A percentile compares a stretch with the other conserved stretches of the same genome.
Evolutionary conservation across 2,113 vertebrate genomes (phyloP).

Genomic region (Mormyrus iriodes): DNA sequence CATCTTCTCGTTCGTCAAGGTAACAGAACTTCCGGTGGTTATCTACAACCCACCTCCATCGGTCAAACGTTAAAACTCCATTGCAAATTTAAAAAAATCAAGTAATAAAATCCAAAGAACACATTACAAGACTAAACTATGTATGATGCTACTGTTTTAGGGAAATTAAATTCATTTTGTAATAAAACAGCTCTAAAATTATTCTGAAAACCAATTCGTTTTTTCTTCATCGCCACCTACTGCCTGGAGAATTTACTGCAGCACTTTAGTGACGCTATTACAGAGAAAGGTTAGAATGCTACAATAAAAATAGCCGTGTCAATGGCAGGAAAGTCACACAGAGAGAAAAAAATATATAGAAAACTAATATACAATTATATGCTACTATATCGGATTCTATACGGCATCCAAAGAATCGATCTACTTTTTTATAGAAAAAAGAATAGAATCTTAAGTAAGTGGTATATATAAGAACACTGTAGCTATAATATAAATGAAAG

Average conservation of each 20-base stretch:
- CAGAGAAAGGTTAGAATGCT: not conserved
- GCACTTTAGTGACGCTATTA: not conserved
- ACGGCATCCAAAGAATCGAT: not conserved
- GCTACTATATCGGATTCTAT: not conserved
- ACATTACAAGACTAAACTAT: not conserved
- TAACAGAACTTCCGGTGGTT: constrained; percentile 13
- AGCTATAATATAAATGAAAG: not conserved
- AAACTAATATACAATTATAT: not conserved
- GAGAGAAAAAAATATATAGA: not conserved
- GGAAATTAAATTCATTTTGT: not conserved
- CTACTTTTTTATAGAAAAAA: not conserved
- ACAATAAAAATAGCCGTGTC: not conserved
- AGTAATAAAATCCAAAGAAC: not conserved
- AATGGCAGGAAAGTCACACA: not conserved
- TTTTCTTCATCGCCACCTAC: constrained; percentile 3
- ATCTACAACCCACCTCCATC: not conserved
- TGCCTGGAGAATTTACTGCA: constrained; percentile 7
- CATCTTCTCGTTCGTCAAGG: constrained; percentile 48
- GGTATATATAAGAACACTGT: not conserved
- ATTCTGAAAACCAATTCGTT: not conserved
- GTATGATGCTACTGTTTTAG: not conserved
- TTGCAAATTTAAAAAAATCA: not conserved
- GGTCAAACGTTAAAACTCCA: not conserved
- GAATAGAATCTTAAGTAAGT: not conserved
- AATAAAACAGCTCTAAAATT: not conserved